A percentile compares a stretch with the other conserved stretches of the same genome.
Evolutionary conservation across 2,113 vertebrate genomes (phyloP).

Genomic region (Ibidorhyncha struthersii): DNA sequence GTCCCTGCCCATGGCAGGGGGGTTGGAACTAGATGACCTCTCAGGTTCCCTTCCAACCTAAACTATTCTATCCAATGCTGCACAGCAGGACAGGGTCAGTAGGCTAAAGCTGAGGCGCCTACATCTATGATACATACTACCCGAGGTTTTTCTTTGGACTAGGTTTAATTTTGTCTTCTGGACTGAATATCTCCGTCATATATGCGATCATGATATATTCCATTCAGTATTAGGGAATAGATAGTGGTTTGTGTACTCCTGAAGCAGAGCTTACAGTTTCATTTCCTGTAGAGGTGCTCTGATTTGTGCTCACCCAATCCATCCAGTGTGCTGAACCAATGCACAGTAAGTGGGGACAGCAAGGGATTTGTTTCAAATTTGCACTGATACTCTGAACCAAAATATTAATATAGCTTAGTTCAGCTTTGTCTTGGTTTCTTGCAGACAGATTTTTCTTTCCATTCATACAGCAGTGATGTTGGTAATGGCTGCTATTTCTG

Average conservation of each 20-base stretch:
- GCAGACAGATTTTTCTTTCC: neutral
- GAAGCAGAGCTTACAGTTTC: neutral
- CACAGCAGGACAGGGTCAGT: neutral
- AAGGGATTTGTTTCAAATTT: neutral
- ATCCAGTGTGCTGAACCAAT: neutral
- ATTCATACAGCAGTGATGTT: neutral
- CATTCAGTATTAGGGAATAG: neutral
- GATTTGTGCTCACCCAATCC: neutral
- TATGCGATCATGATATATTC: neutral
- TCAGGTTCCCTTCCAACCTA: no score
- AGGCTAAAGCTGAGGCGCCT: neutral
- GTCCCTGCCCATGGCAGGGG: no score
- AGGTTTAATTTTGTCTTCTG: neutral
- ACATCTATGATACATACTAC: fast-evolving
- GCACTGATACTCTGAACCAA: neutral
- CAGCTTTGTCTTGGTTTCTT: neutral
- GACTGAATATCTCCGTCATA: neutral
- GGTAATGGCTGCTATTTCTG: neutral
- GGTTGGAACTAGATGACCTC: no score
- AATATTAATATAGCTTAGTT: neutral
- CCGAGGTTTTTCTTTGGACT: neutral
- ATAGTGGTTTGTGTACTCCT: neutral
- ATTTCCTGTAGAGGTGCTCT: neutral
- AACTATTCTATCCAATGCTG: neutral
- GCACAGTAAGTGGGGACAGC: neutral